Evolutionary conservation across 2,113 vertebrate genomes (phyloP), one percentile per base, ranked within the genome.

Genomic region (Cebus imitator): DNA sequence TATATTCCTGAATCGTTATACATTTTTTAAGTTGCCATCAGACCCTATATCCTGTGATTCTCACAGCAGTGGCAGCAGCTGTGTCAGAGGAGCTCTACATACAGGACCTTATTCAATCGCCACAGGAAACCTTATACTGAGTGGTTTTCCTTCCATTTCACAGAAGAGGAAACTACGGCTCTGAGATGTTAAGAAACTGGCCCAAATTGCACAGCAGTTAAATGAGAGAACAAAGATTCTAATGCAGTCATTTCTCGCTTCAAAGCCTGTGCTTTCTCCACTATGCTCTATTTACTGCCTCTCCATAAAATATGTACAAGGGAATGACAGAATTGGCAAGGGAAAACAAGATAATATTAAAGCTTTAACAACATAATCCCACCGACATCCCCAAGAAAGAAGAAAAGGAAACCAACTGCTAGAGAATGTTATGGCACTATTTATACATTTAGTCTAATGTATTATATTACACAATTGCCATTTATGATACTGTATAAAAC

Each of bases 381-480:
- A 48, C 35, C 30, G 14, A 90, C 2, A 75, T 18, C 40, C 5
- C 20, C 1, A 95, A 93, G 43, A 91, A 91, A 66, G 40, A 80
- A 87, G 18, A 96, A 97, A 83, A 76, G 91, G 82, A 66, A 85
- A 52, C 68, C 20, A 58, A 68, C 13, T 70, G 80, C n/a, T 52
- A 93, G 35, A 90, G 37, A 89, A 80, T 57, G 55, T 50, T 86
- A 75, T 84, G 35, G 61, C 2, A 78, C 84, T 91, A 78, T 79
- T 87, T 91, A 75, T 79, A 7, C 9, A 91, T 87, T 96, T 93
- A 86, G 86, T 57, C 3, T 84, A 94, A 97, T 72, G n/a, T 72
- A 64, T 92, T 66, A 75, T 72, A 72, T 93, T 66, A 75, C 6
- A 94, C 32, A 6, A 92, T 27, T 3, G 64, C 32, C 5, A 55